phyloP scores from a whole-genome alignment of 2,888 invertebrate genomes.

The Rhorus exstirpatorius region DNA sequence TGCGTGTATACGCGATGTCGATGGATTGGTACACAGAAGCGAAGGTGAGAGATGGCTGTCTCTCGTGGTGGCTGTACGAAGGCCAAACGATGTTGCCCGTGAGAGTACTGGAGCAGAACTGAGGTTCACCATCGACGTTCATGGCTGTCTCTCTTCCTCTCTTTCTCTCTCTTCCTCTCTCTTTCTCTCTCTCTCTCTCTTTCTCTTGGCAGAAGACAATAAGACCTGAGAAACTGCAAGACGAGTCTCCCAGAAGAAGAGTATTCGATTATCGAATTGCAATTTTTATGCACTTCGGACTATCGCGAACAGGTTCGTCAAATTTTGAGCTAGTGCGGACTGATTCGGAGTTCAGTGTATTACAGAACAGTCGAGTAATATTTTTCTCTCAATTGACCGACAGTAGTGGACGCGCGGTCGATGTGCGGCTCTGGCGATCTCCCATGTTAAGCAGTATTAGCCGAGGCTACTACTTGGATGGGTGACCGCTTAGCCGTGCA shows the following conservation, averaged over 20 bases:
- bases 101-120: conserved; percentile 82
- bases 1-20: not conserved
- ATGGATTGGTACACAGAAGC: not conserved
- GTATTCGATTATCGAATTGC: not conserved
- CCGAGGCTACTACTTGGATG: too few species aligned
- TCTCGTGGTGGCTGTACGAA: conserved; percentile 6
- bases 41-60: conserved; percentile 37
- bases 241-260: conserved; percentile 23
- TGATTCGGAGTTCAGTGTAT: too few species aligned
- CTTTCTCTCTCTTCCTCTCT: conserved; percentile 31
- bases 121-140: conserved; percentile 77
- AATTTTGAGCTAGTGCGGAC: too few species aligned
- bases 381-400: too few species aligned
- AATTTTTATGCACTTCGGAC: not conserved
- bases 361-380: too few species aligned
- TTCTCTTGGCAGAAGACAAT: conserved; percentile 72
- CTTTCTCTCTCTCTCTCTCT: conserved; percentile 24
- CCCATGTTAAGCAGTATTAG: too few species aligned
- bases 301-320: not conserved
- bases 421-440: too few species aligned
- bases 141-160: conserved; percentile 30
- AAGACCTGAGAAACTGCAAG: conserved; percentile 60
- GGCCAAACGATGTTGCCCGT: conserved; percentile 78
- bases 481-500: too few species aligned
- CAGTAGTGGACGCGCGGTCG: too few species aligned